phyloP scores from a whole-genome alignment of 2,113 vertebrate species.

The Dicrurus megarhynchus region DNA sequence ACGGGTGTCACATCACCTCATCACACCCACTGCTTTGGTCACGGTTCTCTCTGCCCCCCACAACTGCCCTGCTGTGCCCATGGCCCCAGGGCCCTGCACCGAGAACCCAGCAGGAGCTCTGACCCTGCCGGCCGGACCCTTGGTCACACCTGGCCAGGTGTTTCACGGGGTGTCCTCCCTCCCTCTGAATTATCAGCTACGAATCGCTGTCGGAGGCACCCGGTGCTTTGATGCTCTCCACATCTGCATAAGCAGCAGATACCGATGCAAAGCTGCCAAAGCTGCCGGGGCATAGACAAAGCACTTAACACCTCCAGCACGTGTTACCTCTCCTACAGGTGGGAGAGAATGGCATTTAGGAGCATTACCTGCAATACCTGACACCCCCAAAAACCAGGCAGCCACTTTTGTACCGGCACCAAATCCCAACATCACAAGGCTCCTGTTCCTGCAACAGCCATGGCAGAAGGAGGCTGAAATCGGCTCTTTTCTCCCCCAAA shows the following conservation, averaged over 20 bases:
- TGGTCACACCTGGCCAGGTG: conserved; percentile 6
- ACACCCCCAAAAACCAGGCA: background rate
- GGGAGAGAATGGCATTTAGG: background rate
- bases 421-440: rapidly evolving
- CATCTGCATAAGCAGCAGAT: conserved; percentile 49
- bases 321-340: background rate
- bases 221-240: conserved; percentile 31
- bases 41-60: background rate
- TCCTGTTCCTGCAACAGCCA: rapidly evolving
- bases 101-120: background rate
- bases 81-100: background rate
- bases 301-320: conserved; percentile 28
- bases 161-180: background rate
- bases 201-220: background rate
- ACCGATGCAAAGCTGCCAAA: background rate
- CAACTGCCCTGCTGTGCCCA: background rate
- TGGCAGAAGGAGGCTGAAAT: rapidly evolving
- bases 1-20: rapidly evolving
- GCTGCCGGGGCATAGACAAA: background rate
- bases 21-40: background rate
- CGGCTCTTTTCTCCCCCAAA: rapidly evolving
- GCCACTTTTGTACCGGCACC: rapidly evolving
- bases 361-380: background rate
- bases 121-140: background rate
- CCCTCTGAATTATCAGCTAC: background rate